Evolutionary conservation across 2,113 vertebrate species (phyloP).

Genomic region (Laterallus jamaicensis): DNA sequence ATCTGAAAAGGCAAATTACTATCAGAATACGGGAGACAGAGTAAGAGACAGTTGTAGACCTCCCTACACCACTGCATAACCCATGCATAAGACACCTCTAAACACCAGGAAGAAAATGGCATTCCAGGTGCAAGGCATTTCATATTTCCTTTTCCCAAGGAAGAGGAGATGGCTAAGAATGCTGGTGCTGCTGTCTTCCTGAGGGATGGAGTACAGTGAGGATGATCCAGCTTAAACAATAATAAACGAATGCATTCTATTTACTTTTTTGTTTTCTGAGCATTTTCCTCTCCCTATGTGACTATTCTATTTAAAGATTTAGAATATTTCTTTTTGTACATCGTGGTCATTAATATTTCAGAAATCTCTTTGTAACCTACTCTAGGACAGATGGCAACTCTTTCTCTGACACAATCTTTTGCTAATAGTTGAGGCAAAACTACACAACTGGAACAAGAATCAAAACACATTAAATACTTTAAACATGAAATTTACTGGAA

Average conservation of each 20-base stretch:
- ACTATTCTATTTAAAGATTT: neutral
- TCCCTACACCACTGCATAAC: neutral
- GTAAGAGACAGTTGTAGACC: neutral
- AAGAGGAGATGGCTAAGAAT: neutral
- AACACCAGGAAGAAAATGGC: neutral
- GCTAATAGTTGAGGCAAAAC: slow-evolving; percentile 22
- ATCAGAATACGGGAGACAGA: neutral
- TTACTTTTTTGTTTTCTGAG: neutral
- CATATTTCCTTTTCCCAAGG: neutral
- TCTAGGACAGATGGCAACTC: slow-evolving; percentile 18
- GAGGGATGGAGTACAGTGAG: neutral
- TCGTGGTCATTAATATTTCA: slow-evolving; percentile 13
- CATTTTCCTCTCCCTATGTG: neutral
- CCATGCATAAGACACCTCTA: neutral
- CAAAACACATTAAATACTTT: neutral
- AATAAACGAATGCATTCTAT: neutral
- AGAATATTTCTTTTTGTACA: neutral
- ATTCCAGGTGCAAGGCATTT: neutral
- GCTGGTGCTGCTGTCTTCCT: neutral
- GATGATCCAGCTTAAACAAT: neutral
- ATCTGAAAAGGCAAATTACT: neutral
- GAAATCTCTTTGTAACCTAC: slow-evolving; percentile 27
- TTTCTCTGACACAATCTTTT: slow-evolving; percentile 9
- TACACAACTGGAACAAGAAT: neutral
- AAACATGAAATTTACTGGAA: neutral